A percentile compares a stretch with the other conserved stretches of the same genome.
Conservation (phyloP, 2,888 invertebrate genomes). For the Leptopilina syphax region DNA sequence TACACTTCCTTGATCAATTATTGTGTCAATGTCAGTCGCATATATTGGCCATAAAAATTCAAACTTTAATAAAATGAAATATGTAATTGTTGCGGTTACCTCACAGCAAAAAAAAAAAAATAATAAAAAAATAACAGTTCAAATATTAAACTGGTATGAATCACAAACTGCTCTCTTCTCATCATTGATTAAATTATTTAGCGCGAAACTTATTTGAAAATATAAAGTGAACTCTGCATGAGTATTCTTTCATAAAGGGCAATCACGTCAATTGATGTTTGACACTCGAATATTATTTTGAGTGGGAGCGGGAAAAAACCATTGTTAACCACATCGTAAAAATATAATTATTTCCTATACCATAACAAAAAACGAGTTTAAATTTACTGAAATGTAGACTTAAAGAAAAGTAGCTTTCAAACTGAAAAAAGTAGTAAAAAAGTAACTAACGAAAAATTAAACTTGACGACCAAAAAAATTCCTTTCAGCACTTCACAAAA, state of each 20-base stretch:
- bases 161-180: background rate
- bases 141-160: conserved; percentile 32
- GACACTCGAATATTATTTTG: conserved; percentile 18
- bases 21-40: conserved; percentile 5
- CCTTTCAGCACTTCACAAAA: too few species aligned
- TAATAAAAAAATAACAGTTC: background rate
- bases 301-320: background rate
- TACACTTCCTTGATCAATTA: background rate
- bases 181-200: conserved; percentile 24
- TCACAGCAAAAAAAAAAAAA: conserved; percentile 20
- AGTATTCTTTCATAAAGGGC: conserved; percentile 30
- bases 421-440: too few species aligned
- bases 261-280: conserved; percentile 32
- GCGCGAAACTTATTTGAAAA: conserved; percentile 5
- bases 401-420: too few species aligned
- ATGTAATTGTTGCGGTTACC: conserved; percentile 25
- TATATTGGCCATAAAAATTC: background rate
- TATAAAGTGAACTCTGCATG: conserved; percentile 2
- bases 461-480: too few species aligned
- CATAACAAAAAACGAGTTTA: background rate
- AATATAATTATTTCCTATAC: background rate
- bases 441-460: too few species aligned
- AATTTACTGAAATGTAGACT: too few species aligned
- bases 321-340: background rate
- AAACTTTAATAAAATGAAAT: background rate